phyloP scores from a whole-genome alignment of 2,113 vertebrate species.

The Brachypodius melanocephalos region DNA sequence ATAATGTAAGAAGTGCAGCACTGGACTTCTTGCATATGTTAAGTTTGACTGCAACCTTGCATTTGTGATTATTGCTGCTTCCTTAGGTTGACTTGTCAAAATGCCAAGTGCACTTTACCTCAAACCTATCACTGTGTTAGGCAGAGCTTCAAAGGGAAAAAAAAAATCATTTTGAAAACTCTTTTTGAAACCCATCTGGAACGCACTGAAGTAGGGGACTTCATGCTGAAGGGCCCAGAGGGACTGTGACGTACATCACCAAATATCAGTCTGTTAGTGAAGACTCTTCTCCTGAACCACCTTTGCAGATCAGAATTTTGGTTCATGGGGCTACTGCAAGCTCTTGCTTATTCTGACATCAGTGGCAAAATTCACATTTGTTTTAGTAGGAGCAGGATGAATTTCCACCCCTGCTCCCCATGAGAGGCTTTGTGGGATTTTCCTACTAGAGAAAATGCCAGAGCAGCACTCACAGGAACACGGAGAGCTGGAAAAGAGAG shows the following conservation, averaged over 20 bases:
- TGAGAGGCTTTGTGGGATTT: neutral
- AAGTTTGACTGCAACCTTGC: neutral
- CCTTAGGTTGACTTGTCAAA: neutral
- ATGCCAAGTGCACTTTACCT: neutral
- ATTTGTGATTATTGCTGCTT: neutral
- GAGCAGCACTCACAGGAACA: neutral
- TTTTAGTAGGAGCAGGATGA: neutral
- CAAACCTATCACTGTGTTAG: neutral
- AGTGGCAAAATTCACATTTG: neutral
- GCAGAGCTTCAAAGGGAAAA: neutral
- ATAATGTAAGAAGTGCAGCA: neutral
- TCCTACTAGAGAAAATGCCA: neutral
- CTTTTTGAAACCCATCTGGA: neutral
- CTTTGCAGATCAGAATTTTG: neutral
- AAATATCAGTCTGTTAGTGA: neutral
- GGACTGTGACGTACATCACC: neutral
- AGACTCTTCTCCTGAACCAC: neutral
- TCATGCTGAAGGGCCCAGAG: neutral
- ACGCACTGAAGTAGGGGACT: neutral
- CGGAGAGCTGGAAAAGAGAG: neutral
- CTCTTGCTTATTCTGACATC: neutral
- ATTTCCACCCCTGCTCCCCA: neutral
- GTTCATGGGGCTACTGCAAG: neutral
- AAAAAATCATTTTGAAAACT: neutral
- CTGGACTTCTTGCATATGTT: neutral